Conservation (phyloP, 30 jellyfish, hydroid and myxozoan genomes). For the Calvadosia cruxmelitensis region DNA sequence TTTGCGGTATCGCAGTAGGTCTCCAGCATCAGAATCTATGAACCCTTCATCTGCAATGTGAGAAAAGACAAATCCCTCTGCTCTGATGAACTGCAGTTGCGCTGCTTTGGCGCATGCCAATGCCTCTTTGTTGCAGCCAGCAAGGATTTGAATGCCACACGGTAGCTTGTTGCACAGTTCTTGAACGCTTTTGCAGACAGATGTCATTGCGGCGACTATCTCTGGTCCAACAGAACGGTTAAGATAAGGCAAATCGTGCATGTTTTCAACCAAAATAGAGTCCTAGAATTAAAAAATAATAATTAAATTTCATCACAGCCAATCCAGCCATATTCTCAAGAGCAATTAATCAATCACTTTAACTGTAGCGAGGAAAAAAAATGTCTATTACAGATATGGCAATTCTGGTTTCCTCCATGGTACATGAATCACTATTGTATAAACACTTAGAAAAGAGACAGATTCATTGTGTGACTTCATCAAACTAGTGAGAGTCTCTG, state of each 20-base stretch:
- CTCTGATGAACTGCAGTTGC: slow-evolving; percentile 42
- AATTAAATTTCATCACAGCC: no score
- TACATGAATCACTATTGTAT: no score
- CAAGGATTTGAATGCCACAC: slow-evolving; percentile 69
- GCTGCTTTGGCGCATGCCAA: slow-evolving; percentile 70
- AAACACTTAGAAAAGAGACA: no score
- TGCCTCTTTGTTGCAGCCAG: slow-evolving; percentile 77
- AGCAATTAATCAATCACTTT: no score
- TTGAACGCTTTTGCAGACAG: slow-evolving; percentile 36
- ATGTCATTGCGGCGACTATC: slow-evolving; percentile 64
- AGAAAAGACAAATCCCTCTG: slow-evolving; percentile 71
- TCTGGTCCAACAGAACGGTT: slow-evolving; percentile 78
- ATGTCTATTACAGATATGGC: no score
- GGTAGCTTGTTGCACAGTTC: slow-evolving; percentile 15
- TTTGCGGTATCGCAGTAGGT: slow-evolving; percentile 54
- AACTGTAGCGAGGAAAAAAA: no score
- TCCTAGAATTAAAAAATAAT: no score
- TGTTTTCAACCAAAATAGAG: slow-evolving; percentile 58
- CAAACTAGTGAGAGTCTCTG: no score
- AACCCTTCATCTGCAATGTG: slow-evolving; percentile 90
- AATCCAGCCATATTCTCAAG: no score
- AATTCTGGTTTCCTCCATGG: no score
- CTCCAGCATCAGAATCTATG: slow-evolving; percentile 74
- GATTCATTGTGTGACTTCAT: no score
- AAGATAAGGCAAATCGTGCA: slow-evolving; percentile 73